Evolutionary conservation across 2,113 vertebrate genomes (phyloP), one percentile per base, ranked within the genome.

Genomic region (Acrocephalus arundinaceus): DNA sequence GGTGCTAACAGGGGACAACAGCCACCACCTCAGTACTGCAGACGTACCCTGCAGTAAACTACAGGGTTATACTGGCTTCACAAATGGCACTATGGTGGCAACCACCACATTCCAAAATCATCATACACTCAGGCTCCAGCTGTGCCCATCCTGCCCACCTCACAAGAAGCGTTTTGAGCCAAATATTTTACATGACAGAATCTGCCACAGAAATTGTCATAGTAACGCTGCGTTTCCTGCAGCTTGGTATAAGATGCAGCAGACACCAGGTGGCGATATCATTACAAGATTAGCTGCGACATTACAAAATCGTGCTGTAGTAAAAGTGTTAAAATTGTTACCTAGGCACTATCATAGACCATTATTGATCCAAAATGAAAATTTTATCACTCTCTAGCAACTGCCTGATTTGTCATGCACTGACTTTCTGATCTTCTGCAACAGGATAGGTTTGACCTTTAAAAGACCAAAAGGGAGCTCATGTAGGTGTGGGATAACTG

Each of bases 221-320:
- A 92, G 88, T 73, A 96, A 95, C 78, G 20, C 48, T 18, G 82
- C 39, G 16, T 85, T 86, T 68, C 63, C 73, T 51, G 73, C 85
- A 65, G 83, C 21, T 37, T 58, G 39, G 43, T 63, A 11, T 84
- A 10, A 55, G 68, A 87, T 65, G 70, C 54, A 74, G 59, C 45
- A 91, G 79, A 73, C 96, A 91, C 84, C 87, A 97, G 96, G 89
- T 97, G 96, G 97, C 96, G 91, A 74, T 82, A 37, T 80, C 67
- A 94, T 81, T 62, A 88, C 93, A 74, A 84, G 68, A 90, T 86
- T 52, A 78, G 73, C 49, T 33, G 17, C 8, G 15, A 57, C 71
- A 22, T 18, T 57, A 81, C 48, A 59, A 71, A 90, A 88, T 59
- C 61, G 0, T 10, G 13, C 7, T 31, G 33, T 15, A 59, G 28